Evolutionary conservation across 2,888 invertebrate genomes (phyloP), one percentile per base, ranked within the genome.

Genomic region (Salticus scenicus): DNA sequence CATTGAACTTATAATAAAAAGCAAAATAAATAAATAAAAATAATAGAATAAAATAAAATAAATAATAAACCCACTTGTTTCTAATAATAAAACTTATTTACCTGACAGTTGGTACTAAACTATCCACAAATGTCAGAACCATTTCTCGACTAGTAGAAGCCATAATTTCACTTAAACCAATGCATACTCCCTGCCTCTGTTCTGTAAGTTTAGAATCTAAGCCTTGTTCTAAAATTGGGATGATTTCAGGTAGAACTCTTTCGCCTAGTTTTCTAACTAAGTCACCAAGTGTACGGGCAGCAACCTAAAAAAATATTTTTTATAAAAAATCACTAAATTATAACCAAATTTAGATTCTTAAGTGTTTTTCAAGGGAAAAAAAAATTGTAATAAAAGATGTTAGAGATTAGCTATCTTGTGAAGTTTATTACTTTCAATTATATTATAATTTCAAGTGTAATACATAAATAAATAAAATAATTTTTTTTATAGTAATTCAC

Each of bases 111-210:
- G 98, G 98, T 10, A 97, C 95, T 77, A 97, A 92, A 88, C 95
- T 96, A 91, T 96, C 95, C 1, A 96, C 95, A 91, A 96, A 97
- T 87, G 96, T 95, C 64, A 97, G 92, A 70, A 98, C 97, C 94
- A 97, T 97, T 90, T 99, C 99, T 89, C 95, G 94, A 82, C 97
- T 97, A 4, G 98, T 99, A 72, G 98, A 98, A 5, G 95, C 95
- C 95, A 99, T 98, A 90, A 99, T 99, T 93, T 99, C 99, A 0
- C 97, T 96, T 41, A 99, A 93, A 0, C 98, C 99, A 91, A 99
- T 98, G 91, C 99, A 99, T 10, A 99, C 99, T 88, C 99, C 99
- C 92, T 99, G 98, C 20, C 99, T 93, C 92, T 99, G 98, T 92
- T 99, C 98, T 0, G 97, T 93, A 89, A 96, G 95, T 69, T 96